Conservation (phyloP, 2,888 invertebrate species). For the Vesta saturnalis region DNA sequence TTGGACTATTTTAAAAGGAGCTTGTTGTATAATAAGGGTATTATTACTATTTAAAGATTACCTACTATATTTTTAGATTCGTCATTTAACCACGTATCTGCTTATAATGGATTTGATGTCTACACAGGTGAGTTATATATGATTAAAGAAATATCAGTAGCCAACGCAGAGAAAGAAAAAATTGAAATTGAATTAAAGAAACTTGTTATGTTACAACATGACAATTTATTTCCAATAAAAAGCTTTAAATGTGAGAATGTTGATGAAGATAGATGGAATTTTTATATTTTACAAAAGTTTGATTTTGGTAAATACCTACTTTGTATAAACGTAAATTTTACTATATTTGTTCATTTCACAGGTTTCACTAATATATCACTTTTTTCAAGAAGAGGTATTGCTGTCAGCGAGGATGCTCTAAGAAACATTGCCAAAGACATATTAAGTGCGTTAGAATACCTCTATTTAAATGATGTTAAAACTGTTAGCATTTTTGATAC, state of each 20-base stretch:
- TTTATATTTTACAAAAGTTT: constrained; percentile 78
- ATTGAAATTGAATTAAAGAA: constrained; percentile 60
- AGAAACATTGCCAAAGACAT: constrained; percentile 77
- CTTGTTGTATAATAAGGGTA: too few relatives aligned
- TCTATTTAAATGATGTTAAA: constrained; percentile 83
- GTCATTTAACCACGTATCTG: too few relatives aligned
- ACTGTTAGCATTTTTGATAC: constrained; percentile 82
- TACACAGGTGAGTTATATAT: constrained; percentile 76
- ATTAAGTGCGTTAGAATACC: constrained; percentile 77
- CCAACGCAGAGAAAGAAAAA: constrained; percentile 80
- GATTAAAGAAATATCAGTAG: constrained; percentile 79
- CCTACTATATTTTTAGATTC: too few relatives aligned
- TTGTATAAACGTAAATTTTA: constrained; percentile 7
- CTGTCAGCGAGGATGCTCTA: constrained; percentile 66
- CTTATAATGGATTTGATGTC: constrained; percentile 80
- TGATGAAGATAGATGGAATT: constrained; percentile 69
- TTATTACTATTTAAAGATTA: too few relatives aligned
- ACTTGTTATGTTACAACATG: constrained; percentile 75
- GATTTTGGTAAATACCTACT: constrained; percentile 63
- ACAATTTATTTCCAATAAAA: constrained; percentile 78
- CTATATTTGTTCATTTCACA: constrained; percentile 43
- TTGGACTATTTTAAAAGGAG: too few relatives aligned
- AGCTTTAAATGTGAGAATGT: constrained; percentile 70
- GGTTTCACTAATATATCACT: constrained; percentile 57
- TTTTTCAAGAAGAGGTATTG: constrained; percentile 64